Evolutionary conservation across 2,797 vertebrate genomes (phyloP).

Genomic region (Xiphophorus birchmanni): DNA sequence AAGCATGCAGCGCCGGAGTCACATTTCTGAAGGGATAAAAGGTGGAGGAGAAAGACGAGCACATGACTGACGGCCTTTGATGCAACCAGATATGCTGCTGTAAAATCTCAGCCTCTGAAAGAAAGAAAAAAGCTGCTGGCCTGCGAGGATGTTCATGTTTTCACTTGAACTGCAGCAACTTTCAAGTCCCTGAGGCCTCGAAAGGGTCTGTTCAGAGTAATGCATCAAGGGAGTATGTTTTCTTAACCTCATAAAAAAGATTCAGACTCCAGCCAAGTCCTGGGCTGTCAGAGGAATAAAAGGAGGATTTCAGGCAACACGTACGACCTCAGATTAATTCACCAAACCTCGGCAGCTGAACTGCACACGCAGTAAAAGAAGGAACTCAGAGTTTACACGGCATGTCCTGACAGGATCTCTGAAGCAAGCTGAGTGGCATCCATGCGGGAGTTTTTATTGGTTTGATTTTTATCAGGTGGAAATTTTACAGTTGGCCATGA

Average conservation of each 20-base stretch:
- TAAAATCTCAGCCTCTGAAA: constrained; percentile 49
- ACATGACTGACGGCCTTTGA: constrained; percentile 68
- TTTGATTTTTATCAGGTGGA: constrained; percentile 29
- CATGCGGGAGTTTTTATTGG: constrained; percentile 22
- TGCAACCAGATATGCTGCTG: constrained; percentile 61
- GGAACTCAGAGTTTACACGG: constrained; percentile 19
- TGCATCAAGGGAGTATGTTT: constrained; percentile 34
- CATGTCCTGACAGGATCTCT: constrained; percentile 49
- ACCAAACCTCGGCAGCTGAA: background rate
- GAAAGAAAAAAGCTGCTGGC: constrained; percentile 1
- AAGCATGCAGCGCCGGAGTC: constrained; percentile 57
- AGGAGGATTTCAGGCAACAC: constrained; percentile 4
- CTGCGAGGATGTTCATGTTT: constrained; percentile 56
- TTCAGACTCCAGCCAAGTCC: background rate
- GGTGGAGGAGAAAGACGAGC: constrained; percentile 58
- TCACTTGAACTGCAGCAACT: constrained; percentile 64
- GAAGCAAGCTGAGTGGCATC: constrained; percentile 19
- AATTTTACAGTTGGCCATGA: constrained; percentile 12
- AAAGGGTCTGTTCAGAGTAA: constrained; percentile 39
- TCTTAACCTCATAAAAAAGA: constrained; percentile 18
- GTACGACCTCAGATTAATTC: constrained; percentile 18
- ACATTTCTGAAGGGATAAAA: constrained; percentile 68
- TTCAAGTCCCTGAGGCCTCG: constrained; percentile 52
- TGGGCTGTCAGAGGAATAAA: background rate
- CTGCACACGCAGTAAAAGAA: constrained; percentile 22